These are phyloP conservation scores for Hippopotamyrus pictus DNA, from an alignment of 2,797 vertebrate genomes.

Conservation along the genomic window DNA sequence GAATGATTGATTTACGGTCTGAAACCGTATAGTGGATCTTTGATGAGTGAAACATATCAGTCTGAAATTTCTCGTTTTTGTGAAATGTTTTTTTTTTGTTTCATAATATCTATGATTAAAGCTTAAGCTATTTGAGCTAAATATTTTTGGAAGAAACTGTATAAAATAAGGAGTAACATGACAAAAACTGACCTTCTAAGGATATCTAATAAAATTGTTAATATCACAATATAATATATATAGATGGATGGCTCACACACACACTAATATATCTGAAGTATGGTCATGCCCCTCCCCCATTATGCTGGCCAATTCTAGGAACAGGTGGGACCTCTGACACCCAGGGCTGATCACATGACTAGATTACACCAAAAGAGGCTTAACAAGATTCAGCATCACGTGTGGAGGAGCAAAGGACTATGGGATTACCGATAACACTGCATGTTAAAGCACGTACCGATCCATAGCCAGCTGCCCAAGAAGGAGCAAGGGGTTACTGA, in stretches of 20 bases:
- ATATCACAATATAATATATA: background rate
- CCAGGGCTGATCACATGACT: background rate
- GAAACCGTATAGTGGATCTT: background rate
- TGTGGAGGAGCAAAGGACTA: slow-evolving; percentile 24
- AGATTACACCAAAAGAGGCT: slow-evolving; percentile 14
- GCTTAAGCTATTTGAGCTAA: background rate
- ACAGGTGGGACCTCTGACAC: background rate
- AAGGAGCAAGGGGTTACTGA: background rate
- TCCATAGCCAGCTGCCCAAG: background rate
- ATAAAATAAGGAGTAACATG: background rate
- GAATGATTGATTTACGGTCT: background rate
- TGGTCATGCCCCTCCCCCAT: background rate
- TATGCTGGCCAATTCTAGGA: background rate
- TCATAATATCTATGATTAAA: background rate
- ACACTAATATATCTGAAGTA: background rate
- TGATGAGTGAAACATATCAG: background rate
- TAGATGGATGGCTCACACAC: background rate
- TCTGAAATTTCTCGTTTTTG: background rate
- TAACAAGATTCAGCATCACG: slow-evolving; percentile 23
- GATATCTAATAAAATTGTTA: background rate
- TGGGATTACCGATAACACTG: slow-evolving; percentile 28
- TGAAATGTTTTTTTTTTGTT: background rate
- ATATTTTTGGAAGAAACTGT: background rate
- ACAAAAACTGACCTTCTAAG: background rate
- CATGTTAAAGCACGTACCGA: background rate